Evolutionary conservation across 2,888 invertebrate species (phyloP).

Genomic region (Periphyllus acericola): DNA sequence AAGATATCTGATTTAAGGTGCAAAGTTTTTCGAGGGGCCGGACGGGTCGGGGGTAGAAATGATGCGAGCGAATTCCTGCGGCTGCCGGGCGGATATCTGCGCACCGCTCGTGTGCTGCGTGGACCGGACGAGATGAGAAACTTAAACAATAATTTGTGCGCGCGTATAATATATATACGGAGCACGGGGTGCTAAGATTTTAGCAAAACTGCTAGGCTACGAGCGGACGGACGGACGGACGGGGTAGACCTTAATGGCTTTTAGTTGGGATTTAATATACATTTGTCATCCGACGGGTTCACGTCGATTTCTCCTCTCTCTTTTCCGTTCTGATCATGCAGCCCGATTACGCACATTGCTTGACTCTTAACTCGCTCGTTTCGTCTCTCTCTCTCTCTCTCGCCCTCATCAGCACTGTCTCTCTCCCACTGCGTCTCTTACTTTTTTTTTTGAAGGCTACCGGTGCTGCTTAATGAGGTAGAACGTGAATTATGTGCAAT

Average conservation of each 20-base stretch:
- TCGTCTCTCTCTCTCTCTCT: neutral
- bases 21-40: conserved; percentile 32
- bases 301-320: conserved; percentile 60
- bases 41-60: neutral
- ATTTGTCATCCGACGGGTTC: conserved; percentile 62
- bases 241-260: conserved; percentile 56
- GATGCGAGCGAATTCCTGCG: conserved; percentile 57
- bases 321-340: conserved; percentile 43
- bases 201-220: conserved; percentile 49
- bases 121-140: conserved; percentile 62
- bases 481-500: conserved; percentile 61
- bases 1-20: conserved; percentile 62
- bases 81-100: conserved; percentile 52
- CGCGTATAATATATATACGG: neutral
- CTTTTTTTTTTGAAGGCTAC: conserved; percentile 20
- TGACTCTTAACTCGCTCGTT: conserved; percentile 44
- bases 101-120: conserved; percentile 14
- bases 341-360: conserved; percentile 51
- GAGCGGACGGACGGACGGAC: neutral
- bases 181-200: conserved; percentile 59
- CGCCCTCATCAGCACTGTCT: neutral
- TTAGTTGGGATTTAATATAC: conserved; percentile 61
- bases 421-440: too few relatives aligned
- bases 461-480: conserved; percentile 58
- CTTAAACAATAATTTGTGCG: conserved; percentile 61